phyloP scores from a whole-genome alignment of 2,113 vertebrate species.

The rabbit (Oryctolagus cuniculus) region DNA sequence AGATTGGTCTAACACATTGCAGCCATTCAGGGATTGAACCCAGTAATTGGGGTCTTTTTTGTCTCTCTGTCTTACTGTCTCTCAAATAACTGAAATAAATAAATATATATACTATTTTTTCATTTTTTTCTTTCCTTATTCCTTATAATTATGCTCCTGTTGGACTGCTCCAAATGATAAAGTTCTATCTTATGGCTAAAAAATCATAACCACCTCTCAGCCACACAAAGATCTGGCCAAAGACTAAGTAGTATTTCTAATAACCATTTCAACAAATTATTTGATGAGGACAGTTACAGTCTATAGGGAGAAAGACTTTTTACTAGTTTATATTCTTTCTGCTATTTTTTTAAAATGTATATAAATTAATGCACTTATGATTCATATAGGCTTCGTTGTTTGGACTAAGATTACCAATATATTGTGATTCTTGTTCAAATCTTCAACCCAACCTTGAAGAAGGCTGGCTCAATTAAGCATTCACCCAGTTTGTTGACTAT shows the following conservation, averaged over 20 bases:
- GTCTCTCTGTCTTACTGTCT: too few relatives aligned
- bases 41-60: too few relatives aligned
- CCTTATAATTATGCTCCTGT: not conserved
- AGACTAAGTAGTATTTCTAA: not conserved
- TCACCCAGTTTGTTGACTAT: not conserved
- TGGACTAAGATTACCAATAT: not conserved
- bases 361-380: not conserved
- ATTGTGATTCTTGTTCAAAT: too few relatives aligned
- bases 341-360: not conserved
- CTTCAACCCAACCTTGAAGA: too few relatives aligned
- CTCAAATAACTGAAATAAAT: too few relatives aligned
- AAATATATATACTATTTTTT: not conserved
- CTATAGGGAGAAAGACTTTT: not conserved
- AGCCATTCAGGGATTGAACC: too few relatives aligned
- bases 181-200: not conserved
- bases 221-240: not conserved
- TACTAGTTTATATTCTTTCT: not conserved
- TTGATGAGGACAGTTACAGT: not conserved
- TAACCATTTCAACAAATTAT: not conserved
- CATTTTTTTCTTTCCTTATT: not conserved
- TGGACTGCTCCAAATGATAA: not conserved
- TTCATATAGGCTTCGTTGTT: not conserved
- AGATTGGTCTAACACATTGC: not conserved
- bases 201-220: not conserved
- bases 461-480: not conserved